Conservation (phyloP, 2,888 invertebrate genomes). For the Leptura quadrifasciata region DNA sequence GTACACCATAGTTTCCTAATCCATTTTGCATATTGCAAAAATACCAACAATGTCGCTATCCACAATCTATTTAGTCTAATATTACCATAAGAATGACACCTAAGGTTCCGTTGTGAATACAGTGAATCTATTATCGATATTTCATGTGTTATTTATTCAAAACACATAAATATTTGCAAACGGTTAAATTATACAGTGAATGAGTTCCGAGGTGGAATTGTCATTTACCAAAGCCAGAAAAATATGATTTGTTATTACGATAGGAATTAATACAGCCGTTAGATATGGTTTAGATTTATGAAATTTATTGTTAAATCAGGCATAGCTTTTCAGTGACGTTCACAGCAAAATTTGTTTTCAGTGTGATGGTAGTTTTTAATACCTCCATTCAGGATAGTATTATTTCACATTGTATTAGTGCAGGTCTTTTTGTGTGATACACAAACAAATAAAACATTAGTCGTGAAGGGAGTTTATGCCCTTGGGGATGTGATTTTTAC, state of each 20-base stretch:
- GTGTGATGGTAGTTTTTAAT: background rate
- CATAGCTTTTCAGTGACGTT: background rate
- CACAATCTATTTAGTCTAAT: background rate
- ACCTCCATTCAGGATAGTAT: too few species aligned
- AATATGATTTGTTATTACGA: background rate
- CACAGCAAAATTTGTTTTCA: background rate
- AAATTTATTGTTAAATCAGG: background rate
- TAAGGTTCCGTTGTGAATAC: background rate
- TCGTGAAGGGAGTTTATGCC: too few species aligned
- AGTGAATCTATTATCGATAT: slow-evolving; percentile 15
- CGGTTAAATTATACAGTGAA: slow-evolving; percentile 2
- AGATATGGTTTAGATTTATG: background rate
- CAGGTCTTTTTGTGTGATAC: too few species aligned
- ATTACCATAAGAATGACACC: background rate
- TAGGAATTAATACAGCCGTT: background rate
- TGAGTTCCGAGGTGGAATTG: background rate
- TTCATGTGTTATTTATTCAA: slow-evolving; percentile 3
- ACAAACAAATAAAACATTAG: too few species aligned
- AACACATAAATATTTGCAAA: slow-evolving; percentile 19
- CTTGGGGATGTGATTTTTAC: too few species aligned
- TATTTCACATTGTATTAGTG: too few species aligned
- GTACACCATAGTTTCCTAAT: background rate
- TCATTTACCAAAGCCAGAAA: background rate
- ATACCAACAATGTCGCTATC: background rate
- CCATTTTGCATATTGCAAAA: background rate